A percentile compares a stretch with the other conserved stretches of the same genome.
These are phyloP conservation scores for Galagoides demidoff DNA, from an alignment of 2,797 vertebrate genomes.

Conservation along the genomic window DNA sequence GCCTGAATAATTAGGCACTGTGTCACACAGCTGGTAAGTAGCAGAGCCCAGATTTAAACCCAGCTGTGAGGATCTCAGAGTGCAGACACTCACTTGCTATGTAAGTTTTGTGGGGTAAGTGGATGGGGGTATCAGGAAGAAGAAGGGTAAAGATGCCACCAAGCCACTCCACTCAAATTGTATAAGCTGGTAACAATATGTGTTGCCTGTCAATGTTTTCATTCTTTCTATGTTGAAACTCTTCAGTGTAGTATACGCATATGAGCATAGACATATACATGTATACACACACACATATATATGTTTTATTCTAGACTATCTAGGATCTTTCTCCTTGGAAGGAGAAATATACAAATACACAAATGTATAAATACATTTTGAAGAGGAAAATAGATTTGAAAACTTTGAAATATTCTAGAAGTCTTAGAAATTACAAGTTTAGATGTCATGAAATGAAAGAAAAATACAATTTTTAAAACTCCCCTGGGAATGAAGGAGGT, in stretches of 20 bases:
- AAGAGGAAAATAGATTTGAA: background rate
- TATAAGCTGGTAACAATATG: background rate
- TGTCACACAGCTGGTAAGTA: background rate
- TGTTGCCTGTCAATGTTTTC: background rate
- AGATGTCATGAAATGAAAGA: background rate
- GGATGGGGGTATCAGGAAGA: accelerated
- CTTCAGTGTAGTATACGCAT: background rate
- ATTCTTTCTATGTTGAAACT: conserved; percentile 8
- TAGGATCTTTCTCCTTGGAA: background rate
- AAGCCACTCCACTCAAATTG: background rate
- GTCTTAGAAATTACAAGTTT: background rate
- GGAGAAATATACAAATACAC: background rate
- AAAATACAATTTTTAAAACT: background rate
- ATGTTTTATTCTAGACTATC: background rate
- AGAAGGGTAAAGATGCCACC: too few species aligned
- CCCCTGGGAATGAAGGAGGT: background rate
- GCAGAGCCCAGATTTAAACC: background rate
- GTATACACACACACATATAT: background rate
- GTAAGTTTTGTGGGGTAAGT: background rate
- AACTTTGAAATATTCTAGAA: background rate
- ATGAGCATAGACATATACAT: background rate
- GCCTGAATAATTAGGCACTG: background rate
- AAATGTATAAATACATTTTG: background rate
- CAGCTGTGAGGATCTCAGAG: background rate
- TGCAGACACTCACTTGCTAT: background rate